These are phyloP conservation scores for Tauraco erythrolophus DNA, from an alignment of 2,113 vertebrate genomes.

Conservation along the genomic window DNA sequence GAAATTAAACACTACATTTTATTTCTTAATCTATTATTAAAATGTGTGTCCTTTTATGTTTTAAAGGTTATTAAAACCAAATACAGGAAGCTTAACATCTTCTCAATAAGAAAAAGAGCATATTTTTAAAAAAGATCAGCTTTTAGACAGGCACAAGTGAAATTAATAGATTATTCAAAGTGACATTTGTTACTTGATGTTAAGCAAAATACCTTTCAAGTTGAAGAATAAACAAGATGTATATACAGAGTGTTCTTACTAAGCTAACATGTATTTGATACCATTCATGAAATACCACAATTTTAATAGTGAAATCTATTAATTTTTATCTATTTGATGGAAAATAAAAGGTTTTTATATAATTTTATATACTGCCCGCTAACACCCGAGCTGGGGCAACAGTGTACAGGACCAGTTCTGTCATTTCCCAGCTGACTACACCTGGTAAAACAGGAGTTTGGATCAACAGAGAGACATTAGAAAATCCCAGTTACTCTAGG, in stretches of 20 bases:
- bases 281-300: neutral
- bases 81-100: neutral
- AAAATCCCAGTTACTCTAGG: neutral
- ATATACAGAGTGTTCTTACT: neutral
- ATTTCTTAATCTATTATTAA: neutral
- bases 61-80: neutral
- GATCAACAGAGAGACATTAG: neutral
- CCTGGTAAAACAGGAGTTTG: neutral
- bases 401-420: neutral
- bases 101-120: neutral
- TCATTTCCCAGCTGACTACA: neutral
- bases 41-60: neutral
- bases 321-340: neutral
- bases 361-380: neutral
- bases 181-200: neutral
- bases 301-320: neutral
- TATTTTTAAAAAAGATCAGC: neutral
- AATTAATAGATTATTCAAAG: neutral
- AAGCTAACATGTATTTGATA: neutral
- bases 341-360: neutral
- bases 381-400: neutral
- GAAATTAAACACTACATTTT: neutral
- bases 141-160: neutral
- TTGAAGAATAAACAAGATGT: neutral
- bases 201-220: neutral